These are phyloP conservation scores for Anolis sagrei DNA, from an alignment of 2,113 vertebrate genomes.

Conservation along the genomic window DNA sequence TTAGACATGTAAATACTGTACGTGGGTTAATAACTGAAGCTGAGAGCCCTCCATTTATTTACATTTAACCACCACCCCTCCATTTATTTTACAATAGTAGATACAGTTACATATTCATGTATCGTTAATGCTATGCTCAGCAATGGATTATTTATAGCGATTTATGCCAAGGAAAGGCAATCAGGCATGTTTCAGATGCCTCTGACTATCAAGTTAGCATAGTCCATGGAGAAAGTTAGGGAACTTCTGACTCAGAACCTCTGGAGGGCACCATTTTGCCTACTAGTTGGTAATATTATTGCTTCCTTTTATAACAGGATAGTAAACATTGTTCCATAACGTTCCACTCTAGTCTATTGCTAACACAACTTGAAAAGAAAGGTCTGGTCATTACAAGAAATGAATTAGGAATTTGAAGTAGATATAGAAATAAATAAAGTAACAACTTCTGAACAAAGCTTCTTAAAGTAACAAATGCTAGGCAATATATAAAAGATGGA, in stretches of 20 bases:
- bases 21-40: neutral
- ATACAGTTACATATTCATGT: neutral
- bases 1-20: too few relatives aligned
- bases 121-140: neutral
- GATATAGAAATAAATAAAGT: neutral
- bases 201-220: neutral
- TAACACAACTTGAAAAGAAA: neutral
- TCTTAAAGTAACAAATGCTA: neutral
- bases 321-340: too few relatives aligned
- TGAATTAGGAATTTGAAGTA: neutral
- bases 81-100: neutral
- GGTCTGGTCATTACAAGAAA: neutral
- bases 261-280: neutral
- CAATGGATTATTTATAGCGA: too few relatives aligned
- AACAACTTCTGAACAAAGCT: too few relatives aligned
- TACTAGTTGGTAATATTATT: too few relatives aligned
- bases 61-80: too few relatives aligned
- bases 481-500: neutral
- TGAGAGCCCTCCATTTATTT: too few relatives aligned
- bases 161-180: too few relatives aligned
- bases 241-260: neutral
- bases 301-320: too few relatives aligned
- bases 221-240: neutral
- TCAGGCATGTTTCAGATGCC: too few relatives aligned
- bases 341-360: too few relatives aligned